Percentiles rank a stretch among this genome's conserved stretches.
These are phyloP conservation scores for Casuarius casuarius DNA, from an alignment of 2,113 vertebrate genomes.

Conservation along the genomic window DNA sequence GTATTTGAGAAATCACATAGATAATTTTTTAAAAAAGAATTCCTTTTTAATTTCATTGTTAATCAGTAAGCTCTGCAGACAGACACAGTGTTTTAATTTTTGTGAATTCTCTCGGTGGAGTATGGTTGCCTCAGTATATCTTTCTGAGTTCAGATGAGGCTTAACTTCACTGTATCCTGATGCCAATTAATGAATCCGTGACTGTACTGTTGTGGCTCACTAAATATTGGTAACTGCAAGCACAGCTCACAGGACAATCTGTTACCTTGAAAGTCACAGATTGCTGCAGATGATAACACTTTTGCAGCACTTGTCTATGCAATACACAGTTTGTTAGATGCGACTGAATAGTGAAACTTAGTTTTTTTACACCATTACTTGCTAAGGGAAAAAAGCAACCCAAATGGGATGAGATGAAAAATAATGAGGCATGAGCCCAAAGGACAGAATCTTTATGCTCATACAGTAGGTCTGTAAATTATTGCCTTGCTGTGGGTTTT, in stretches of 20 bases:
- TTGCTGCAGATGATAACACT: neutral
- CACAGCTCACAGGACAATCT: neutral
- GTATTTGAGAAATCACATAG: neutral
- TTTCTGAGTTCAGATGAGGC: neutral
- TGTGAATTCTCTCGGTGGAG: neutral
- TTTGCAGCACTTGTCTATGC: neutral
- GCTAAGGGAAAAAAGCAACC: neutral
- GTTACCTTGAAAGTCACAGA: neutral
- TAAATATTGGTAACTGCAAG: neutral
- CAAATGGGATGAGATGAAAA: neutral
- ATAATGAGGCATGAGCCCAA: neutral
- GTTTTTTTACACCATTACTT: neutral
- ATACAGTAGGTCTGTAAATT: neutral
- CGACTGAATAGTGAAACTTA: neutral
- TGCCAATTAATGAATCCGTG: neutral
- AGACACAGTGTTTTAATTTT: neutral
- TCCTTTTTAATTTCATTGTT: neutral
- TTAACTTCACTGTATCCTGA: neutral
- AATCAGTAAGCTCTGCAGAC: neutral
- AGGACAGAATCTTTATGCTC: neutral
- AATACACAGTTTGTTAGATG: neutral
- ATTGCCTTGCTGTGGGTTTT: neutral
- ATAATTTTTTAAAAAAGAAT: neutral
- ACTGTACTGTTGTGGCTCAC: neutral
- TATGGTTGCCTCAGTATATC: neutral